Percentiles rank a stretch among this genome's conserved stretches.
phyloP scores from a whole-genome alignment of 2,113 vertebrate species.

The Sorex fumeus region DNA sequence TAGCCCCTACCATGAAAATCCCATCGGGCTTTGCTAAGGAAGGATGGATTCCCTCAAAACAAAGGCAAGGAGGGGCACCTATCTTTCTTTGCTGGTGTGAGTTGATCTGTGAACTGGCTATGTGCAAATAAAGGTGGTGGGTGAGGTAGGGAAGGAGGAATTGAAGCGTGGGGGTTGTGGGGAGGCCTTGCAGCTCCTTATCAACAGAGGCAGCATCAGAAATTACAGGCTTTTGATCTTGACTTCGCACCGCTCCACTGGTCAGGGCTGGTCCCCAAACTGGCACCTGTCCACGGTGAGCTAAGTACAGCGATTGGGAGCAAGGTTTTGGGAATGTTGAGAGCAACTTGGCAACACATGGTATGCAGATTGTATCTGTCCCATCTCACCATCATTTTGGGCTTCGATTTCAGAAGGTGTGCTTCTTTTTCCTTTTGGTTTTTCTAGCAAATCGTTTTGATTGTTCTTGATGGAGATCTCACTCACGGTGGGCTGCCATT shows the following conservation, averaged over 20 bases:
- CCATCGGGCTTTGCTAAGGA: background rate
- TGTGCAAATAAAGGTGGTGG: background rate
- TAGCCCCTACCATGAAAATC: background rate
- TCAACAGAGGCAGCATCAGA: background rate
- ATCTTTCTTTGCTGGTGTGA: background rate
- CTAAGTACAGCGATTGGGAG: constrained; percentile 35
- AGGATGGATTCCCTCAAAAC: background rate
- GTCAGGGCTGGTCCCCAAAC: background rate
- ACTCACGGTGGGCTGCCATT: constrained; percentile 10
- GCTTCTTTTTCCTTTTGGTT: constrained; percentile 61
- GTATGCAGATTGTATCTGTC: background rate
- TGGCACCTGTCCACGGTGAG: constrained; percentile 9
- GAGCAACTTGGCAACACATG: background rate
- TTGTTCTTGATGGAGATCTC: constrained; percentile 24
- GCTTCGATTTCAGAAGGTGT: constrained; percentile 23
- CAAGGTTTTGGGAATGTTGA: constrained; percentile 29
- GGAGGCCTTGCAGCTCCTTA: background rate
- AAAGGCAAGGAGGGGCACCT: background rate
- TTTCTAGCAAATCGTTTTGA: constrained; percentile 65
- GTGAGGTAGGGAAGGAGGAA: background rate
- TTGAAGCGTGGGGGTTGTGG: background rate
- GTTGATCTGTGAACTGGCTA: background rate
- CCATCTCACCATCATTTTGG: constrained; percentile 50
- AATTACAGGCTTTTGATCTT: background rate
- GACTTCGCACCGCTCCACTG: background rate